Evolutionary conservation across 2,113 vertebrate species (phyloP).

Genomic region (Zosterops japonicus): DNA sequence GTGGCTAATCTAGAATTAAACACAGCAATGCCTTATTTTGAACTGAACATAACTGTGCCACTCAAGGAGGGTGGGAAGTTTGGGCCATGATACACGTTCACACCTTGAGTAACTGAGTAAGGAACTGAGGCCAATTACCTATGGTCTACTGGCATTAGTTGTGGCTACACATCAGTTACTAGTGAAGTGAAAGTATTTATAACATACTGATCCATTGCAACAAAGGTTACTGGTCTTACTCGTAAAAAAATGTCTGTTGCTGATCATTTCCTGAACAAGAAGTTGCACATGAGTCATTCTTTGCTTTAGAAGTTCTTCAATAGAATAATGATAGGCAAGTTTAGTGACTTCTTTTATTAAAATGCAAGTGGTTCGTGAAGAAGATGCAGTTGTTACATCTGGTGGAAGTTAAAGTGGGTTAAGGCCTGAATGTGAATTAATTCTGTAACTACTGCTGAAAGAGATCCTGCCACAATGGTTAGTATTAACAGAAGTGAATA

Average conservation of each 20-base stretch:
- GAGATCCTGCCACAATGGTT: not conserved
- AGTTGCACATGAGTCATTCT: not conserved
- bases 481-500: not conserved
- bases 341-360: not conserved
- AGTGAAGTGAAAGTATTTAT: not conserved
- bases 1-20: not conserved
- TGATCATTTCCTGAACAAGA: not conserved
- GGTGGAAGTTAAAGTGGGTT: not conserved
- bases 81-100: not conserved
- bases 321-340: not conserved
- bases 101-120: not conserved
- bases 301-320: not conserved
- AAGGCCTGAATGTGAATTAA: not conserved
- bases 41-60: not conserved
- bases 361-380: not conserved
- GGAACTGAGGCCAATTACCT: not conserved
- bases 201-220: not conserved
- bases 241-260: not conserved
- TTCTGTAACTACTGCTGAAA: not conserved
- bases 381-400: not conserved
- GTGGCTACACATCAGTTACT: not conserved
- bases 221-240: not conserved
- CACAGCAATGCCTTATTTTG: not conserved
- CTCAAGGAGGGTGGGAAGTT: rapidly evolving
- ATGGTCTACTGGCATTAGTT: not conserved